phyloP scores from a whole-genome alignment of 2,797 vertebrate species.

The Sarcophilus harrisii region DNA sequence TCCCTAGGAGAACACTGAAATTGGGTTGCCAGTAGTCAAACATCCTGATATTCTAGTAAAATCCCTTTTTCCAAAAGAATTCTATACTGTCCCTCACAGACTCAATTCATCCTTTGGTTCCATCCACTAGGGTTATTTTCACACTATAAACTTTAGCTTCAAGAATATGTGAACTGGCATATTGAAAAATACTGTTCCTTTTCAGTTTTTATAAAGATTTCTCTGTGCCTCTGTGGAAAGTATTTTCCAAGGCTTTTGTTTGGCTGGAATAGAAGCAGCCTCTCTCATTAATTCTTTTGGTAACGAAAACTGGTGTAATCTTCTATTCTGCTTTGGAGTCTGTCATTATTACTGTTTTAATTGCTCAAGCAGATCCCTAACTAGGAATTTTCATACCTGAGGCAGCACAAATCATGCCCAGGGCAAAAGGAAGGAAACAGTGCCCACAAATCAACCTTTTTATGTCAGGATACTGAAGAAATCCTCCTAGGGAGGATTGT shows the following conservation, averaged over 20 bases:
- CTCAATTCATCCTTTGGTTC: background rate
- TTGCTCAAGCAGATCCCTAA: conserved; percentile 30
- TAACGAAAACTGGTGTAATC: conserved; percentile 6
- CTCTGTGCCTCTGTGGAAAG: background rate
- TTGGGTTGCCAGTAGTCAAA: background rate
- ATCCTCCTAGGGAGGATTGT: background rate
- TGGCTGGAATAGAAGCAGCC: conserved; percentile 40
- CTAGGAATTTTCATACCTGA: background rate
- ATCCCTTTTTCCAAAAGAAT: background rate
- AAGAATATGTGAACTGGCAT: background rate
- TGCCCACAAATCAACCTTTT: background rate
- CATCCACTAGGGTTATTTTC: background rate
- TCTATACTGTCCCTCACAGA: background rate
- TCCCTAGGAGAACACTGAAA: background rate
- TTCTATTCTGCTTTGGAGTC: conserved; percentile 48
- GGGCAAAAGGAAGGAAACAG: background rate
- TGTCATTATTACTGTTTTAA: conserved; percentile 27
- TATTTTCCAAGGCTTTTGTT: conserved; percentile 31
- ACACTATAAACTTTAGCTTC: background rate
- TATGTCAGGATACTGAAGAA: background rate
- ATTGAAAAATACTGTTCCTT: background rate
- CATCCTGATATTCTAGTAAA: background rate
- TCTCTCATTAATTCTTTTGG: conserved; percentile 50
- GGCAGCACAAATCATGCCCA: background rate
- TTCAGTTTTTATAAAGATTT: background rate